Evolutionary conservation across 2,888 invertebrate species (phyloP).

Genomic region (Axea sp.): DNA sequence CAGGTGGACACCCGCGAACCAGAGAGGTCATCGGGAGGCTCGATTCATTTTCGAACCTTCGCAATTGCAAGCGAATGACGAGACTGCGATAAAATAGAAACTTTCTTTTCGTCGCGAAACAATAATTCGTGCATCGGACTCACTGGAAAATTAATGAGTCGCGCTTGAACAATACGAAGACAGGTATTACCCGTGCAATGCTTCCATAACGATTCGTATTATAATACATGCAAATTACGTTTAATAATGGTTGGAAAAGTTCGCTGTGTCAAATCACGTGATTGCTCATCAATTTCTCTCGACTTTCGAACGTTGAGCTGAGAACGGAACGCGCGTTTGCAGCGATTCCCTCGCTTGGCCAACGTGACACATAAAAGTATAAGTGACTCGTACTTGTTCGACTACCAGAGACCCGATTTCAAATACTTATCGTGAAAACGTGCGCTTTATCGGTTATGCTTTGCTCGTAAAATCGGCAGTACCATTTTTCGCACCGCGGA

Average conservation of each 20-base stretch:
- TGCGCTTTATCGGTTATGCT: conserved; percentile 20
- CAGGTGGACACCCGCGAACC: no score
- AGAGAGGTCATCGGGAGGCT: no score
- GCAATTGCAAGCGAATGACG: no score
- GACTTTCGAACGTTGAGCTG: conserved; percentile 39
- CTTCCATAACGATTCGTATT: conserved; percentile 21
- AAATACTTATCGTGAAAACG: conserved; percentile 51
- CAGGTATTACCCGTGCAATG: conserved; percentile 22
- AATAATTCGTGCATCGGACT: conserved; percentile 31
- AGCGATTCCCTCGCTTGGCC: conserved; percentile 15
- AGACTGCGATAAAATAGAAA: conserved; percentile 34
- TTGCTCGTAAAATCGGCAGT: no score
- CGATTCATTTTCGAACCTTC: no score
- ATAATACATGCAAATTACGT: conserved; percentile 36
- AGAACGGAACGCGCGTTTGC: conserved; percentile 31
- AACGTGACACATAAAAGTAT: conserved; percentile 54
- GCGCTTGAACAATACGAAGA: conserved; percentile 41
- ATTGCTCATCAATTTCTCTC: conserved; percentile 54
- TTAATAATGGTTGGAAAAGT: conserved; percentile 44
- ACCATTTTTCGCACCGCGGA: conserved; percentile 5
- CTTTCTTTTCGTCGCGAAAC: conserved; percentile 8
- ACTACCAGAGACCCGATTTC: conserved; percentile 30
- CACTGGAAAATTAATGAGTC: conserved; percentile 34
- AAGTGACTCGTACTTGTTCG: conserved; percentile 43
- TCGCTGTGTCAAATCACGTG: conserved; percentile 40